These are phyloP conservation scores for Aspidoscelis tigris DNA, from an alignment of 2,113 vertebrate species.

Conservation along the genomic window DNA sequence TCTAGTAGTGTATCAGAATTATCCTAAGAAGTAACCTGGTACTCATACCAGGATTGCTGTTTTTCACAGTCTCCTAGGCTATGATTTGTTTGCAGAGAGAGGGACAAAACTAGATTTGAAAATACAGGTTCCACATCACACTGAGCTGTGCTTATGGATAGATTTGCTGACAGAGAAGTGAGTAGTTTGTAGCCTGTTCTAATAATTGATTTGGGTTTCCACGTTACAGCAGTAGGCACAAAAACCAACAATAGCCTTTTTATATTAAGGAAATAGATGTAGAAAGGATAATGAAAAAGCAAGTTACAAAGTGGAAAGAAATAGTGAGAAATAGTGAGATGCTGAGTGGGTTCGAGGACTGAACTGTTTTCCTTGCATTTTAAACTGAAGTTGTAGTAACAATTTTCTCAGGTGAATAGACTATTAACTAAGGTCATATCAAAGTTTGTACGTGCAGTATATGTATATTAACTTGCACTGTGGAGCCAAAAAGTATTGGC, in stretches of 20 bases:
- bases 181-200: not conserved
- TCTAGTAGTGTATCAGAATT: not conserved
- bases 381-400: not conserved
- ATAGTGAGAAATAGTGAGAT: not conserved
- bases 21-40: not conserved
- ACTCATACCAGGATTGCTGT: not conserved
- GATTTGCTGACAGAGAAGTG: not conserved
- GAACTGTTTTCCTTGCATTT: not conserved
- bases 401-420: not conserved
- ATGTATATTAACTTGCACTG: not conserved
- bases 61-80: not conserved
- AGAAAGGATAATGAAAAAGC: not conserved
- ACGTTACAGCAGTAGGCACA: not conserved
- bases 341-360: not conserved
- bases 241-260: not conserved
- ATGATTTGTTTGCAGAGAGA: not conserved
- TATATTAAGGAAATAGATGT: not conserved
- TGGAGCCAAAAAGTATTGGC: not conserved
- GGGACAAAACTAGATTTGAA: too few species aligned
- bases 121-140: not conserved
- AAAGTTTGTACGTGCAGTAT: not conserved
- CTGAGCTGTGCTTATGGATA: not conserved
- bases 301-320: not conserved
- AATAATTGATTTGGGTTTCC: not conserved
- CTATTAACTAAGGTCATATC: not conserved